Evolutionary conservation across 2,888 invertebrate species (phyloP).

Genomic region (Harpalus rufipes): DNA sequence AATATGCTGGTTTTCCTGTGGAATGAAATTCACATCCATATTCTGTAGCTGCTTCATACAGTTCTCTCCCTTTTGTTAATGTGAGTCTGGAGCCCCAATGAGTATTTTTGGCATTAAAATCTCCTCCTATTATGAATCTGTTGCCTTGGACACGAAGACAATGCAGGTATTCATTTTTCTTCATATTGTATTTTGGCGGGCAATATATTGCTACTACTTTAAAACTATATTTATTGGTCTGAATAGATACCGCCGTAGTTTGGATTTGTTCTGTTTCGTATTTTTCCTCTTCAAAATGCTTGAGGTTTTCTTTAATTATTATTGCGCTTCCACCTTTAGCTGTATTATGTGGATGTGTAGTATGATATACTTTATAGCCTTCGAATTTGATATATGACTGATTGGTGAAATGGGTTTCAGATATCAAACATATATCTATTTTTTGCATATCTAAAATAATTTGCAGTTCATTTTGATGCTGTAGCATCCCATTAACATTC

Average conservation of each 20-base stretch:
- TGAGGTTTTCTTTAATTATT: slow-evolving; percentile 67
- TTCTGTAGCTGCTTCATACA: no score
- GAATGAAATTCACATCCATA: no score
- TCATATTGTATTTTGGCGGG: slow-evolving; percentile 66
- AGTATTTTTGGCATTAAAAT: no score
- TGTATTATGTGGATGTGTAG: slow-evolving; percentile 68
- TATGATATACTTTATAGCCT: slow-evolving; percentile 68
- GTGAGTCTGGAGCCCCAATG: no score
- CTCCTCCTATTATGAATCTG: slow-evolving; percentile 65
- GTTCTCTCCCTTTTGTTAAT: no score
- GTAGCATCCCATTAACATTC: slow-evolving; percentile 69
- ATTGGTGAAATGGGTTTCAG: slow-evolving; percentile 70
- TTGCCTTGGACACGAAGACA: slow-evolving; percentile 57
- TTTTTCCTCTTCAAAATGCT: slow-evolving; percentile 65
- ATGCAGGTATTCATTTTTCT: slow-evolving; percentile 67
- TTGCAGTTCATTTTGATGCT: slow-evolving; percentile 69
- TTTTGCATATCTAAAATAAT: slow-evolving; percentile 68
- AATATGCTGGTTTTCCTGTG: no score
- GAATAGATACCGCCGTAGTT: slow-evolving; percentile 62
- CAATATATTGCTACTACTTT: slow-evolving; percentile 65
- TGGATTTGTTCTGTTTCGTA: slow-evolving; percentile 66
- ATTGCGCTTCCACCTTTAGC: slow-evolving; percentile 69
- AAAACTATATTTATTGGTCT: slow-evolving; percentile 57
- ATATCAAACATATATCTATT: slow-evolving; percentile 68
- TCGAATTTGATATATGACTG: slow-evolving; percentile 68